Percentiles rank a stretch among this genome's conserved stretches.
Conservation (phyloP, 2,113 vertebrate species). For the Sorex fumeus region DNA sequence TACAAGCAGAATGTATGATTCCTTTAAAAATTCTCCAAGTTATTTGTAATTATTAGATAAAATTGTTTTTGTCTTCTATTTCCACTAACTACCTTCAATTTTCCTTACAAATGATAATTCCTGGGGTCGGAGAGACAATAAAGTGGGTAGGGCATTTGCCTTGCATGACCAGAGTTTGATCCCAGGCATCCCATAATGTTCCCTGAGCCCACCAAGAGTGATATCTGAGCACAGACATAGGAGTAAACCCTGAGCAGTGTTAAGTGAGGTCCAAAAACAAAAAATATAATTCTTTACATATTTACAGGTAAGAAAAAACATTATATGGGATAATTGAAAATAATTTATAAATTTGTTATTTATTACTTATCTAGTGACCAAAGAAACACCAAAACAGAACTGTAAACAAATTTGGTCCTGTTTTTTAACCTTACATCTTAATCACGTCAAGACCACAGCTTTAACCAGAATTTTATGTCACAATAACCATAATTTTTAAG, state of each 20-base stretch:
- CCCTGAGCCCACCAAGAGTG: too few species aligned
- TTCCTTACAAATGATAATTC: not conserved
- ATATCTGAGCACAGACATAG: too few species aligned
- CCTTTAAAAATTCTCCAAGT: constrained; percentile 26
- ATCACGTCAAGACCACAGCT: not conserved
- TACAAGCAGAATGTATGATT: not conserved
- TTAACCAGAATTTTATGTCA: constrained; percentile 10
- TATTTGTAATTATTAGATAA: not conserved
- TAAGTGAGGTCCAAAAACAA: too few species aligned
- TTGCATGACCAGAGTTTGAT: too few species aligned
- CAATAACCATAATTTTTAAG: constrained; percentile 20
- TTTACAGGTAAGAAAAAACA: not conserved
- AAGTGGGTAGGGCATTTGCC: too few species aligned
- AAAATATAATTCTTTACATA: too few species aligned
- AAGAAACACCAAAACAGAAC: not conserved
- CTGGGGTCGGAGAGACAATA: too few species aligned
- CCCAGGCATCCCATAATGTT: too few species aligned
- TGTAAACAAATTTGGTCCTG: not conserved
- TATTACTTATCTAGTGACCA: not conserved
- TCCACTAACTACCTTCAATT: not conserved
- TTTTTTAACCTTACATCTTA: not conserved
- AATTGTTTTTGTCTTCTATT: not conserved
- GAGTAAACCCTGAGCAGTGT: too few species aligned
- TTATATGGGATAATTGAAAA: not conserved
- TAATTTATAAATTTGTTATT: not conserved